Conservation (phyloP, 2,888 invertebrate genomes). For the Plebejus anna region DNA sequence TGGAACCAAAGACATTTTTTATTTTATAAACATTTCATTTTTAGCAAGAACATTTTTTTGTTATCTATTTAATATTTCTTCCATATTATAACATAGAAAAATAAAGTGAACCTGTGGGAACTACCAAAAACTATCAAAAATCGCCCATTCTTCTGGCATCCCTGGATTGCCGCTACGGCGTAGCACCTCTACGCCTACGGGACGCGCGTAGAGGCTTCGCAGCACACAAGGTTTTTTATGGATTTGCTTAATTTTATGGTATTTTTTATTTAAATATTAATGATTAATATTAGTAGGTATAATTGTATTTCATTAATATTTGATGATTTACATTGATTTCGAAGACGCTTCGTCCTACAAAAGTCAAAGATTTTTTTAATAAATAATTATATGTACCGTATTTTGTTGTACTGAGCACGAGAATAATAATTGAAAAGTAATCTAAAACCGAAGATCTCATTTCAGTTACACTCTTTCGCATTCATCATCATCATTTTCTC, state of each 20-base stretch:
- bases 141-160: neutral
- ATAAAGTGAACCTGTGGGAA: too few relatives aligned
- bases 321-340: neutral
- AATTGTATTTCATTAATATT: neutral
- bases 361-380: neutral
- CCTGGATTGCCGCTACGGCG: neutral
- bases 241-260: neutral
- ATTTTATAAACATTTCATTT: too few relatives aligned
- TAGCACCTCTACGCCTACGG: neutral
- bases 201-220: neutral
- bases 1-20: too few relatives aligned
- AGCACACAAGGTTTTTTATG: neutral
- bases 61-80: too few relatives aligned
- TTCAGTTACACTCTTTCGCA: neutral
- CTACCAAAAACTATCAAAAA: neutral
- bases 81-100: too few relatives aligned
- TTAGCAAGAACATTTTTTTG: too few relatives aligned
- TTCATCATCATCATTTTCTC: neutral
- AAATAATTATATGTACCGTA: neutral
- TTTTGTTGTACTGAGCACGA: neutral
- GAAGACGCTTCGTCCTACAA: neutral
- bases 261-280: neutral
- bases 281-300: too few relatives aligned
- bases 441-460: neutral
- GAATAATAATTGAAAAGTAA: neutral